Evolutionary conservation across 2,888 invertebrate genomes (phyloP), one percentile per base, ranked within the genome.

Genomic region (Physocephala rufipes): DNA sequence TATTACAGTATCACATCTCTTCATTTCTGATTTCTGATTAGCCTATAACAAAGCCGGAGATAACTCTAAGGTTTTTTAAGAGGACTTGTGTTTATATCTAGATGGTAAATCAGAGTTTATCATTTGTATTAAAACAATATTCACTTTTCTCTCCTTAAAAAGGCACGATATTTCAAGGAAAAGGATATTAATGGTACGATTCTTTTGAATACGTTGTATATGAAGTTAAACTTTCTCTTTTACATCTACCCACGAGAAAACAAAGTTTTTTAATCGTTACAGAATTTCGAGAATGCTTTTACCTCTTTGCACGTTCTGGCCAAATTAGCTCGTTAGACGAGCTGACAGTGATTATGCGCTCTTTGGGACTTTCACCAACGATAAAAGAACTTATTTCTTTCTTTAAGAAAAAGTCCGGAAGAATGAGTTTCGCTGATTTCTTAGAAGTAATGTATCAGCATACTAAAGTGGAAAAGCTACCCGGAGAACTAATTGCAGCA

Each of bases 241-340:
- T n/a, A n/a, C n/a, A n/a, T n/a, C n/a, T n/a, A n/a, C n/a, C n/a
- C 36, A 4, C 9, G 9, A 7, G 36, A 36, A 36, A 36, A 36
- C 9, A 9, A 9, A 36, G 4, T 36, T 64, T 74, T 43, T 61
- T 72, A 36, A 36, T 7, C 9, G 9, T 70, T 74, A 67, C 64
- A 96, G 97, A 97, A 86, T 97, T 96, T 86, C 91, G 96, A 81
- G 97, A 98, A 88, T 98, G 97, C 82, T 98, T 97, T 87, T 96
- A 96, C 85, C 88, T 98, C 69, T 97, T 96, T 84, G 96, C 97
- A 0, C 89, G 95, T 62, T 93, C 93, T 47, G 96, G 96, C 0
- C 93, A 94, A 84, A 96, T 98, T 67, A 92, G 92, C 21, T 93
- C 93, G 0, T 86, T 96, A 75, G 96, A 97, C 82, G 96, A 97